phyloP scores from a whole-genome alignment of 2,888 invertebrate genomes.

The Cryptophagus acutangulus region DNA sequence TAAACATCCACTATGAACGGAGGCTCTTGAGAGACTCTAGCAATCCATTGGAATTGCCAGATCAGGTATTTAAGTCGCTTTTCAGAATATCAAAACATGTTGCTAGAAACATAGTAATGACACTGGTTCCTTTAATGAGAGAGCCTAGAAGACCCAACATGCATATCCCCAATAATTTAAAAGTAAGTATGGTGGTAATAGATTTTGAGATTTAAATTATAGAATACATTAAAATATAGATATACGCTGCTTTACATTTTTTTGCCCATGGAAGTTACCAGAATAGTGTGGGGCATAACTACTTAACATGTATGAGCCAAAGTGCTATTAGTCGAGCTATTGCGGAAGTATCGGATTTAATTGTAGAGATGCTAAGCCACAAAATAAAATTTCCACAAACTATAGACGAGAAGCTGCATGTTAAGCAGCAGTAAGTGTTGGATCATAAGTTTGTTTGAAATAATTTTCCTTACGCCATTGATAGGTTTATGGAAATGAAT shows the following conservation, averaged over 20 bases:
- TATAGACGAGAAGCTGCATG: constrained; percentile 7
- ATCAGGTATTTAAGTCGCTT: neutral
- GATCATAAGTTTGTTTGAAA: constrained; percentile 1
- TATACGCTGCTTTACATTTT: constrained; percentile 6
- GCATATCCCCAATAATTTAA: neutral
- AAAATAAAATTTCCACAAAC: constrained; percentile 5
- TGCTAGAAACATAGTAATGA: neutral
- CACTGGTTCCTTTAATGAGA: neutral
- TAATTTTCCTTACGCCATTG: neutral
- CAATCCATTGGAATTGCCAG: neutral
- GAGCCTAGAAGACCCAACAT: neutral
- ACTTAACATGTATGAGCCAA: constrained; percentile 9
- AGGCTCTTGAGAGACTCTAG: neutral
- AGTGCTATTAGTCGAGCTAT: constrained; percentile 3
- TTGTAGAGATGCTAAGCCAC: constrained; percentile 4
- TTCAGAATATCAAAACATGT: neutral
- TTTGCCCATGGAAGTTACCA: constrained; percentile 14
- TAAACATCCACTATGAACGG: neutral
- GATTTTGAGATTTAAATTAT: neutral
- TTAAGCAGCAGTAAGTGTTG: too few relatives aligned
- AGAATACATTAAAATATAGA: neutral
- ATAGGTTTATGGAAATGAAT: constrained; percentile 4
- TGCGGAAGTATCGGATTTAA: constrained; percentile 5
- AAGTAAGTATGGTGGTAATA: neutral
- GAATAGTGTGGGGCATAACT: constrained; percentile 10